A percentile compares a stretch with the other conserved stretches of the same genome.
Conservation (phyloP, 2,797 vertebrate genomes). For the Cephalopachus bancanus region DNA sequence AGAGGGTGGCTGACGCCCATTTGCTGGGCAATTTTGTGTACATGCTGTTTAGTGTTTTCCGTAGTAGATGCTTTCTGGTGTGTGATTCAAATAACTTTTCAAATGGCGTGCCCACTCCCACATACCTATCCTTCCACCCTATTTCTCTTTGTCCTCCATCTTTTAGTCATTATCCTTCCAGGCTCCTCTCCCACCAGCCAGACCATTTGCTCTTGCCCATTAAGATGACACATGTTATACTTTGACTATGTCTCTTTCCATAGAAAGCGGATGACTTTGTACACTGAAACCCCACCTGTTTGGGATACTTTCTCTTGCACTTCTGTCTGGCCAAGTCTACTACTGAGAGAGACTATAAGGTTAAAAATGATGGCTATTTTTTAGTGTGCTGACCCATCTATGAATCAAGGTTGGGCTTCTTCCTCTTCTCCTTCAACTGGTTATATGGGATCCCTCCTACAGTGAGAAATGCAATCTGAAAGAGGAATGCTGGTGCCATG, state of each 20-base stretch:
- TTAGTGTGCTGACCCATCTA: background rate
- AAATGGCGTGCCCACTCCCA: too few relatives aligned
- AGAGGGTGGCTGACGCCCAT: background rate
- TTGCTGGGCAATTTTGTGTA: background rate
- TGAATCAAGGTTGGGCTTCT: background rate
- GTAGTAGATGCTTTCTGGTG: too few relatives aligned
- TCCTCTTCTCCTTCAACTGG: background rate
- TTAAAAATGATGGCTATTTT: background rate
- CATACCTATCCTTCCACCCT: too few relatives aligned
- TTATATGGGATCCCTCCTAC: background rate
- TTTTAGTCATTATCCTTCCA: too few relatives aligned
- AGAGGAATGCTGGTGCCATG: too few relatives aligned
- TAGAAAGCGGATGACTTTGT: background rate
- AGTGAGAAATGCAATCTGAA: background rate
- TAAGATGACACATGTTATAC: background rate
- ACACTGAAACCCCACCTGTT: background rate
- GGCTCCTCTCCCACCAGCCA: too few relatives aligned
- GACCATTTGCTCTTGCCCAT: background rate
- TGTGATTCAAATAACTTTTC: too few relatives aligned
- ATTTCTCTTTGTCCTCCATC: too few relatives aligned
- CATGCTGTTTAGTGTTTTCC: background rate
- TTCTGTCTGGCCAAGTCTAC: background rate
- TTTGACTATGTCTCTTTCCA: background rate
- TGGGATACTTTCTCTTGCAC: background rate
- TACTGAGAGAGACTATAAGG: background rate